Evolutionary conservation across 2,888 invertebrate species (phyloP), one percentile per base, ranked within the genome.

Genomic region (Phortica magna): DNA sequence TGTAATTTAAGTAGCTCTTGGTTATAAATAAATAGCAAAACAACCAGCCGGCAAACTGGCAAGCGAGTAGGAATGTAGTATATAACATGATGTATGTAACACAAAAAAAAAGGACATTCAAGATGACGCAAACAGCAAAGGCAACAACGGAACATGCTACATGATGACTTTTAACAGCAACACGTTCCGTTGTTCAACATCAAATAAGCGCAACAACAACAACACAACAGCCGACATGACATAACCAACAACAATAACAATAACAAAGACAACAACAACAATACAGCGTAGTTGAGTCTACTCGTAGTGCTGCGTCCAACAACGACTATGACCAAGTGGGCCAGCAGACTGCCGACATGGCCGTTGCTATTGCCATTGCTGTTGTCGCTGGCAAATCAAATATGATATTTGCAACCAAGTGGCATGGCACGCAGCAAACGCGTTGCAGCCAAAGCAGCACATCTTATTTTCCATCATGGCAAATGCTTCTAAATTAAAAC

Each of bases 401-500:
- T 61, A 61, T 61, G 10, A 61, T 61, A 61, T 61, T 61, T 61
- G 22, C 61, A 61, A 19, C 10, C 22, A 17, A 22, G 61, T 61
- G 48, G 14, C 48, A 48, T 12, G 48, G 48, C 48, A 48, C 48
- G 48, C 48, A 59, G 17, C 57, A 10, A 59, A 59, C 53, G 12
- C 53, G n/a, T 14, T 6, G 55, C 14, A 61, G 19, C 9, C 22
- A 61, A 61, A 17, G 61, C n/a, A 55, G 2, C 61, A 22, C 68
- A 71, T 71, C 53, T 71, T 14, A 71, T 71, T 71, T 71, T 71
- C 53, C 43, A 68, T 19, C 70, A 61, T 71, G 74, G 17, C 42
- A 78, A 81, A 59, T 77, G 75, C 78, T 76, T 65, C 73, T 75
- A 80, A 80, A 85, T 83, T 81, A 79, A 78, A 82, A 83, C 79